phyloP scores from a whole-genome alignment of 2,113 vertebrate species.

The Mirza zaza region DNA sequence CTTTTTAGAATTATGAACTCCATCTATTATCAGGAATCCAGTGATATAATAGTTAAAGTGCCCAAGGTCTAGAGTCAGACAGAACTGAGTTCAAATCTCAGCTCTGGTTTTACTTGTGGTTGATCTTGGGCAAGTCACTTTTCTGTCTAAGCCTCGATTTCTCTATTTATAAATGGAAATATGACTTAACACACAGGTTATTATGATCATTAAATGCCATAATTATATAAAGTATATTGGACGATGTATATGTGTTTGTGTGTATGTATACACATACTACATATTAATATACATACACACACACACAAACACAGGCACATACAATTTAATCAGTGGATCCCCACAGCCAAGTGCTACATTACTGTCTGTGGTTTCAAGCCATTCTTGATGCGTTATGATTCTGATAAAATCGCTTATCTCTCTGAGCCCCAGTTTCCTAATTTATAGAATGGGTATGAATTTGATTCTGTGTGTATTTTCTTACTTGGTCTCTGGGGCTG shows the following conservation, averaged over 20 bases:
- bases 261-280: neutral
- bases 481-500: neutral
- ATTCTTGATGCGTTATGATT: neutral
- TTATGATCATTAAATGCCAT: neutral
- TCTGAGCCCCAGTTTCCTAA: neutral
- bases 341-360: neutral
- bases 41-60: neutral
- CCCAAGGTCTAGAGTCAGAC: neutral
- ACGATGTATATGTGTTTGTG: neutral
- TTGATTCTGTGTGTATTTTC: neutral
- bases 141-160: neutral
- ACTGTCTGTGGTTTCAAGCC: neutral
- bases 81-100: neutral
- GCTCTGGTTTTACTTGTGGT: neutral
- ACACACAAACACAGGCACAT: accelerated
- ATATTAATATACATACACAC: neutral
- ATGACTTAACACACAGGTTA: neutral
- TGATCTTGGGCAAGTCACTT: neutral
- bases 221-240: neutral
- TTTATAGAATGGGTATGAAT: neutral
- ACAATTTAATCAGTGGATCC: neutral
- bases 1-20: neutral
- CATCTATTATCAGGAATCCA: neutral
- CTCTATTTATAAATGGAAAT: neutral
- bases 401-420: neutral